A percentile compares a stretch with the other conserved stretches of the same genome.
Conservation (phyloP, 2,113 vertebrate species). For the Malaclemys terrapin region DNA sequence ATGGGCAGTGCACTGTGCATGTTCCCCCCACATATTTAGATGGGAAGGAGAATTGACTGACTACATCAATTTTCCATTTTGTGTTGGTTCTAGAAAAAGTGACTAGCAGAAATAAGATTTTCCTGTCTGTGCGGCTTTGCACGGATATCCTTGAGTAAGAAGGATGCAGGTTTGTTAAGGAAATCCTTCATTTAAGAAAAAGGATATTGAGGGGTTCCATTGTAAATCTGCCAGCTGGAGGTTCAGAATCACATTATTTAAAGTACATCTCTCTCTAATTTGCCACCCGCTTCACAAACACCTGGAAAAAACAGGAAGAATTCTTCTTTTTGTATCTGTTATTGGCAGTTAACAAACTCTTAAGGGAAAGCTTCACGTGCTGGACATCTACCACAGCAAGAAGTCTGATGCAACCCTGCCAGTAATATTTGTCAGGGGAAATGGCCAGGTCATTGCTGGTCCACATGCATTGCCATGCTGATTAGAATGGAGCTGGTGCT, state of each 20-base stretch:
- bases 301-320: background rate
- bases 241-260: background rate
- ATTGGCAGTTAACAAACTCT: background rate
- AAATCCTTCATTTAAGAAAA: background rate
- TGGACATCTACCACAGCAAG: background rate
- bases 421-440: background rate
- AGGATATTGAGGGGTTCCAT: background rate
- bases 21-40: background rate
- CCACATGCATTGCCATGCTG: rapidly evolving
- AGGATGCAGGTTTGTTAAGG: background rate
- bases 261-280: conserved; percentile 2
- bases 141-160: background rate
- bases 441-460: background rate
- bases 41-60: background rate
- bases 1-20: background rate
- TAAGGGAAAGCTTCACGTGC: background rate
- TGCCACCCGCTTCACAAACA: background rate
- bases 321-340: background rate
- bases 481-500: background rate
- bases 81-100: background rate
- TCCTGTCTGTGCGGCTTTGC: background rate
- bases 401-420: background rate
- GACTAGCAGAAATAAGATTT: background rate
- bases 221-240: background rate
- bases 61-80: background rate